Conservation (phyloP, 2,888 invertebrate species). For the Tineola bisselliella region DNA sequence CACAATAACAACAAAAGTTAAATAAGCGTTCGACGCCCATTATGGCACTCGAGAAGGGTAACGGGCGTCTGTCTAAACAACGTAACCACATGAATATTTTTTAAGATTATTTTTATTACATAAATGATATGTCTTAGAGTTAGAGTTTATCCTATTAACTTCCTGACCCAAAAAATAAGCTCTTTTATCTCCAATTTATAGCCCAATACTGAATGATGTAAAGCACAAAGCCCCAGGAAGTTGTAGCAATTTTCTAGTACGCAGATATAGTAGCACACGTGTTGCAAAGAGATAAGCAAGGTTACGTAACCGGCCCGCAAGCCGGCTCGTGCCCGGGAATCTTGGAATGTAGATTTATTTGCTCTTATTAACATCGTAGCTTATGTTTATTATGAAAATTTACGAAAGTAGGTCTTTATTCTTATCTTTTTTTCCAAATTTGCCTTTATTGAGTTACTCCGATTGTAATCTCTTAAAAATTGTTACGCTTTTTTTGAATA, state of each 20-base stretch:
- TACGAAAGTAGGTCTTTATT: not conserved
- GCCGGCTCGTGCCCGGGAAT: slow-evolving; percentile 9
- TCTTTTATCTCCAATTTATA: slow-evolving; percentile 7
- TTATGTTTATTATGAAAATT: not conserved
- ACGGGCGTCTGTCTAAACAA: not conserved
- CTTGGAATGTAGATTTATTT: slow-evolving; percentile 8
- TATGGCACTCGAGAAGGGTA: slow-evolving; percentile 7
- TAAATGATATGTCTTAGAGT: not conserved
- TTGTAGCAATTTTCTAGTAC: slow-evolving; percentile 7
- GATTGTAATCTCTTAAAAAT: not conserved
- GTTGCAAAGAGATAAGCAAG: slow-evolving; percentile 12
- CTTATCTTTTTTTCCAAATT: not conserved
- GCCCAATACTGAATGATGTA: slow-evolving; percentile 1
- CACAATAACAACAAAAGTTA: slow-evolving; percentile 6
- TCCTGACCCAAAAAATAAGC: not conserved
- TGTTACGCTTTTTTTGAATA: not conserved
- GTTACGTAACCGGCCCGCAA: slow-evolving; percentile 12
- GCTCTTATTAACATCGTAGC: slow-evolving; percentile 1
- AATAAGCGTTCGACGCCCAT: slow-evolving; percentile 1
- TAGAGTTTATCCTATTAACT: not conserved
- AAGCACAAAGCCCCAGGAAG: slow-evolving; percentile 10
- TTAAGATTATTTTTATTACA: not conserved
- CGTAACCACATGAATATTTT: not conserved
- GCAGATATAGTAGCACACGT: slow-evolving; percentile 6
- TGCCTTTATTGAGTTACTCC: no score